phyloP scores from a whole-genome alignment of 2,113 vertebrate species.

The Lepisosteus osseus region DNA sequence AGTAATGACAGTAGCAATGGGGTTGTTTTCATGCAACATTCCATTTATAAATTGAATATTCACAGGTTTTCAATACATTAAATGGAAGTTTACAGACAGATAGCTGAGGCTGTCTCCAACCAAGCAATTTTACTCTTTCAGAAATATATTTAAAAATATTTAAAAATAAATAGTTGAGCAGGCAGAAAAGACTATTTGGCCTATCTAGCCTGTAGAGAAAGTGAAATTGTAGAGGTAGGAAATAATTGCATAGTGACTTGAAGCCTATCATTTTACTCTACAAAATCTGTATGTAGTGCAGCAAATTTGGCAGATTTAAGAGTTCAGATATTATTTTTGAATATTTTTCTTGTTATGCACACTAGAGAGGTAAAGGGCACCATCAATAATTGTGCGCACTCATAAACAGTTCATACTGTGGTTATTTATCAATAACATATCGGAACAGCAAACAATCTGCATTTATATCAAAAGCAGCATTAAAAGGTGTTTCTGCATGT shows the following conservation, averaged over 20 bases:
- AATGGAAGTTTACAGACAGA: slow-evolving; percentile 27
- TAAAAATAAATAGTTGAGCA: slow-evolving; percentile 27
- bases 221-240: not conserved
- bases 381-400: too few relatives aligned
- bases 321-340: slow-evolving; percentile 14
- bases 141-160: slow-evolving; percentile 38
- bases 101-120: slow-evolving; percentile 28
- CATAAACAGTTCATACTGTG: not conserved
- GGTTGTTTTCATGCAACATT: slow-evolving; percentile 22
- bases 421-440: not conserved
- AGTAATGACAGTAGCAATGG: not conserved
- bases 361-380: not conserved
- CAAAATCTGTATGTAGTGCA: not conserved
- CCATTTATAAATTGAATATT: slow-evolving; percentile 29
- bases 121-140: not conserved
- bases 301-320: not conserved
- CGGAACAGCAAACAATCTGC: slow-evolving; percentile 22
- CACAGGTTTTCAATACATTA: slow-evolving; percentile 40
- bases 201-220: not conserved
- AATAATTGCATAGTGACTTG: not conserved
- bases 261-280: not conserved
- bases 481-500: not conserved
- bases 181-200: slow-evolving; percentile 33
- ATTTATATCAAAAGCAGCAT: not conserved
- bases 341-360: not conserved